Conservation (phyloP, 2,797 vertebrate species). For the Coilia nasus region DNA sequence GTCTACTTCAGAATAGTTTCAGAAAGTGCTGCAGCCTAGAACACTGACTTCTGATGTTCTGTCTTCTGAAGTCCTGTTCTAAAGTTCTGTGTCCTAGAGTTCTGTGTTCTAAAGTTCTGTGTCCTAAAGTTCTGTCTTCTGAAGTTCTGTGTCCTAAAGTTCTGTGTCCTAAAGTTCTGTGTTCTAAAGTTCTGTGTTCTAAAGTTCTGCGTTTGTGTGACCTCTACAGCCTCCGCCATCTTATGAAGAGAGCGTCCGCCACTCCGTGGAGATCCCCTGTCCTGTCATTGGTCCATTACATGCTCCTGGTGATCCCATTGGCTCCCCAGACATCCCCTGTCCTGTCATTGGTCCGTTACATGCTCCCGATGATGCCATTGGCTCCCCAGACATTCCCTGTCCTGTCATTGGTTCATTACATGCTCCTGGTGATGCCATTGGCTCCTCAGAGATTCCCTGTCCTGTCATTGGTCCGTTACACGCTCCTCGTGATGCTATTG, state of each 20-base stretch:
- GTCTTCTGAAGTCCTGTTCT: background rate
- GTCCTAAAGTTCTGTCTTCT: background rate
- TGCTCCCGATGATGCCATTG: background rate
- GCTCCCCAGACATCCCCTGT: background rate
- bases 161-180: background rate
- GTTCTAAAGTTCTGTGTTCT: background rate
- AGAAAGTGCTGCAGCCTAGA: too few relatives aligned
- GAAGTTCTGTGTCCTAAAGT: background rate
- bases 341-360: background rate
- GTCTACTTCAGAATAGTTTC: too few relatives aligned
- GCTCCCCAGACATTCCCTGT: background rate
- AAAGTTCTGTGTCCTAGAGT: background rate
- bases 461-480: too few relatives aligned
- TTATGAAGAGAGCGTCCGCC: slow-evolving; percentile 81
- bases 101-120: background rate
- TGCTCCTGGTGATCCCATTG: background rate
- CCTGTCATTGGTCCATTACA: slow-evolving; percentile 45
- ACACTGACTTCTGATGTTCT: too few relatives aligned
- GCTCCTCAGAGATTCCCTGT: background rate
- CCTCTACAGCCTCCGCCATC: slow-evolving; percentile 78
- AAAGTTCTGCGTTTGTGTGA: background rate
- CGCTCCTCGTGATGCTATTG: background rate
- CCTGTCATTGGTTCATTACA: background rate
- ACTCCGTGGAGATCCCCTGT: slow-evolving; percentile 70
- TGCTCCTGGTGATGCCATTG: background rate